Base-by-base conservation (phyloP, 2,888 invertebrate genomes). In the Pristionchus maxplancki region DNA sequence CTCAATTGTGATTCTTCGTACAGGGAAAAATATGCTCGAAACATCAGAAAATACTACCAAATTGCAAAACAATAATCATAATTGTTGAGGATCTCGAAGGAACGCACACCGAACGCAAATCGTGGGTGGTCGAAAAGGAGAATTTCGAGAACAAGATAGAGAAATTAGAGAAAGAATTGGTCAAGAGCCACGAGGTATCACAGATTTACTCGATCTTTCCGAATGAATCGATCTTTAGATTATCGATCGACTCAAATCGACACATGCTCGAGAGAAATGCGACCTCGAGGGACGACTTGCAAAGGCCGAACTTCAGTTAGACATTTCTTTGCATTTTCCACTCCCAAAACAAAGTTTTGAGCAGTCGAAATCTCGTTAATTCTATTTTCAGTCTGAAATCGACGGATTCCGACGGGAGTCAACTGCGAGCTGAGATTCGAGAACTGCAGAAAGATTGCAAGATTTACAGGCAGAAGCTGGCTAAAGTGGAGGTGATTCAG, bases 391-490 rank as follows among this genome's bases (percentile, higher is more conserved):
- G 58, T 0, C 34, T 83, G 31, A 37, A 53, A 34, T 53, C 83
- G 9, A 44, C 53, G n/a, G 58, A 83, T 31, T 1, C 58, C 1
- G 83, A 78, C 20, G 24, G n/a, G 28, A 48, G 44, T 40, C 64
- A 91, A 84, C 34, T 91, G 13, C 4, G 88, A 2, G 90, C 89
- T 20, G 91, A 91, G 62, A 90, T 91, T 62, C 15, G 85, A 0
- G 92, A 92, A 84, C 89, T 91, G 48, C 90, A 90, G 53, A 91
- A 91, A 67, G 92, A 92, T 78, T 92, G 92, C 88, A 92, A 91
- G 89, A 90, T 90, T 0, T 91, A 91, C 62, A 89, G 92, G 13
- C 91, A 91, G 48, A 90, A 90, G n/a, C 90, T 92, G 71, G 92
- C 92, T 0, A 90, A 89, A 64, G 89, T 89, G 67, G 91, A 92